Percentiles rank a stretch among this genome's conserved stretches.
These are phyloP conservation scores for Macropis europaea DNA, from an alignment of 2,888 invertebrate species.

Conservation along the genomic window DNA sequence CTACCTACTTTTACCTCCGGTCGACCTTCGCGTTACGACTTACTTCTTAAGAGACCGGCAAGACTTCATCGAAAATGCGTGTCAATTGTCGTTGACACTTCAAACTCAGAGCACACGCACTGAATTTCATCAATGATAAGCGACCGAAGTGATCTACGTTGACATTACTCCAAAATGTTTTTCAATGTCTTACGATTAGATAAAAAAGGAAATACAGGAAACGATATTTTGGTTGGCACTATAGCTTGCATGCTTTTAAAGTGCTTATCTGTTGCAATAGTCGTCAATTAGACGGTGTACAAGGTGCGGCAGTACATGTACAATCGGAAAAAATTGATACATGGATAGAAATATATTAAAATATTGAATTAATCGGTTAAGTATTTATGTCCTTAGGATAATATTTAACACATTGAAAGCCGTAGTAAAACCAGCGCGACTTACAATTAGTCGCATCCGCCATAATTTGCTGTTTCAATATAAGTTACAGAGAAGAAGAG, in stretches of 20 bases:
- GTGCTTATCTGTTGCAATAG: background rate
- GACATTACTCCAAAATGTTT: too few relatives aligned
- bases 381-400: too few relatives aligned
- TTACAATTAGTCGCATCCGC: too few relatives aligned
- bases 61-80: background rate
- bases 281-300: background rate
- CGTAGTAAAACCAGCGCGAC: too few relatives aligned
- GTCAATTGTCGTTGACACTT: background rate
- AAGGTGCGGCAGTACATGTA: too few relatives aligned
- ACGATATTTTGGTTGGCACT: background rate
- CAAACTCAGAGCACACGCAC: background rate
- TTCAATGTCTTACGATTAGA: background rate
- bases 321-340: too few relatives aligned
- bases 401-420: too few relatives aligned
- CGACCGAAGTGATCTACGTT: background rate
- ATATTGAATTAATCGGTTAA: too few relatives aligned
- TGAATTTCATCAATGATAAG: background rate
- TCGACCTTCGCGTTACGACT: conserved; percentile 46
- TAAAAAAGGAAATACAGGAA: background rate
- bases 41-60: background rate
- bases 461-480: too few relatives aligned
- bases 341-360: too few relatives aligned
- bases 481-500: too few relatives aligned
- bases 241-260: background rate
- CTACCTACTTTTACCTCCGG: conserved; percentile 58